These are phyloP conservation scores for Elymnias hypermnestra DNA, from an alignment of 1,140 invertebrate genomes.

Conservation along the genomic window DNA sequence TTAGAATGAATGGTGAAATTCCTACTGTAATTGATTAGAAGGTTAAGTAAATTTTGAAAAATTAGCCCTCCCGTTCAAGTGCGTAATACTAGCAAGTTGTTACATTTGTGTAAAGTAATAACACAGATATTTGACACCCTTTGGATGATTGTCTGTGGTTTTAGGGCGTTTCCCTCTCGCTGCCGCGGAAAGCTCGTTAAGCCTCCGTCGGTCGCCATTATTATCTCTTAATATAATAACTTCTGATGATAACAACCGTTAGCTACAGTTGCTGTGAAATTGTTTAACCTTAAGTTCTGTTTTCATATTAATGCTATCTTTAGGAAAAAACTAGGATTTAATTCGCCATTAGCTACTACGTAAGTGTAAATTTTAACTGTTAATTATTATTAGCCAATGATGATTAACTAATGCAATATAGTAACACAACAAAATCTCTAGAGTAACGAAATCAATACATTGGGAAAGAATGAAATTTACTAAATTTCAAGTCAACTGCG, in stretches of 20 bases:
- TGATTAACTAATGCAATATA: too few relatives aligned
- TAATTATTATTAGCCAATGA: too few relatives aligned
- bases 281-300: background rate
- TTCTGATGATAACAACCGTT: conserved; percentile 6
- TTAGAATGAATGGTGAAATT: too few relatives aligned
- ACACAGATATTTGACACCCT: background rate
- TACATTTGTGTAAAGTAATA: background rate
- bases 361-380: background rate
- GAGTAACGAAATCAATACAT: too few relatives aligned
- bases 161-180: background rate
- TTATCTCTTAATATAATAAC: conserved; percentile 5
- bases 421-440: too few relatives aligned
- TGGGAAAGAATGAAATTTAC: too few relatives aligned
- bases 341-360: background rate
- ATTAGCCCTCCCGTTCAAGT: background rate
- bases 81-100: background rate
- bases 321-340: background rate
- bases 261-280: conserved; percentile 1
- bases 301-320: background rate
- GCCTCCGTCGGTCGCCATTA: background rate
- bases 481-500: too few relatives aligned
- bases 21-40: too few relatives aligned
- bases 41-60: too few relatives aligned
- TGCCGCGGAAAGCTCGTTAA: conserved; percentile 2
- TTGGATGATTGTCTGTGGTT: background rate